These are phyloP conservation scores for Diachasmimorpha longicaudata DNA, from an alignment of 1,140 invertebrate genomes.

Conservation along the genomic window DNA sequence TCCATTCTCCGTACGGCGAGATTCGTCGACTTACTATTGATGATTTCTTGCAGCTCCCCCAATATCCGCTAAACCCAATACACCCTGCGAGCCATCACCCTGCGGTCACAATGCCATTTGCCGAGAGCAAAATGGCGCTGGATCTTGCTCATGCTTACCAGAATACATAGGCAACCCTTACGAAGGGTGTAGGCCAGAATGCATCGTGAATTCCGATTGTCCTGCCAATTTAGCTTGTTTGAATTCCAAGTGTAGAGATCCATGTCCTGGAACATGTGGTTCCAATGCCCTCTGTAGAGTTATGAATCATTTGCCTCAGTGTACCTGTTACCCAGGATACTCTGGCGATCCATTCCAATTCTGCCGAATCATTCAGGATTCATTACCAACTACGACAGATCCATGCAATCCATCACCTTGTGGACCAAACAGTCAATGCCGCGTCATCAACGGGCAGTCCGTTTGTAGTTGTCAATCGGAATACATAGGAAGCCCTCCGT, in stretches of 20 bases:
- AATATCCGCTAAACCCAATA: conserved; percentile 30
- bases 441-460: conserved; percentile 59
- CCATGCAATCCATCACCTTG: conserved; percentile 75
- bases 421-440: conserved; percentile 73
- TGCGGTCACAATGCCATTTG: conserved; percentile 77
- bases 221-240: conserved; percentile 61
- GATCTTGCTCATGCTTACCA: conserved; percentile 70
- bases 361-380: conserved; percentile 48
- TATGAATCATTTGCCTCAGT: conserved; percentile 60
- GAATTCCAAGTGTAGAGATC: conserved; percentile 63
- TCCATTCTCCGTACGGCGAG: neutral
- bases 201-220: conserved; percentile 63
- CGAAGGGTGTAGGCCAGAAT: conserved; percentile 70
- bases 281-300: conserved; percentile 65
- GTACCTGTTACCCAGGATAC: conserved; percentile 58
- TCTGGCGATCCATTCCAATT: conserved; percentile 63
- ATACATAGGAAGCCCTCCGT: conserved; percentile 65
- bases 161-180: conserved; percentile 77
- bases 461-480: conserved; percentile 67
- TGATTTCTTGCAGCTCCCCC: conserved; percentile 16
- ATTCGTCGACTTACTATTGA: neutral
- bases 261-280: conserved; percentile 66
- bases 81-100: conserved; percentile 71
- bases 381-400: conserved; percentile 36
- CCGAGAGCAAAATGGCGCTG: conserved; percentile 70